Base-by-base conservation (phyloP, 2,113 vertebrate genomes). In the Agapornis roseicollis region DNA sequence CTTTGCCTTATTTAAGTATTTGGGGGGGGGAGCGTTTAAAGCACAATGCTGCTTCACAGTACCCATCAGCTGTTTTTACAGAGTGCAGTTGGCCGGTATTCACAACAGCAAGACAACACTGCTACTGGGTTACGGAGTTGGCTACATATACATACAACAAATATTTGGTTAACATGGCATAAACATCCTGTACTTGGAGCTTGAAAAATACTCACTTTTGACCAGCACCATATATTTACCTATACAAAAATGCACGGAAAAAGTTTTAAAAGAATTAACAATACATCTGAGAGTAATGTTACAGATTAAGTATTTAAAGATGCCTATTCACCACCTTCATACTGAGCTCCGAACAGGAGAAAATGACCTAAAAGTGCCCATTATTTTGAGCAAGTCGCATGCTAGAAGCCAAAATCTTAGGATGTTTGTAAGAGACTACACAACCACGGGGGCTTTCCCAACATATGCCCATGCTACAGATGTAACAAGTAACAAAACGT, bases 11-110 rank as follows among this genome's bases (percentile, higher is more conserved):
- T 20, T 35, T 35, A 24, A 23, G 33, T 23, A 58, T 58, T 58
- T 7, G 14, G 33, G 33, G 33, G 20, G 12, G 7, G 33, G 22
- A n/a, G 19, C 22, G 19, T 56, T 88, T 53, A 68, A 47, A 81
- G 61, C 39, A 61, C 80, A 89, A 31, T 17, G 8, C 58, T 79
- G 83, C 27, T 71, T 49, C 63, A 46, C 80, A 78, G 88, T 63
- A 95, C 89, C 85, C 65, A n/a, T 72, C 82, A 60, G 88, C 81
- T 96, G 64, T 83, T 58, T 77, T 63, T 76, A 42, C 56, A 85
- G 66, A 86, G 86, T 12, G 92, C 58, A 71, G 81, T 55, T 89
- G 94, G 74, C 47, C 80, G 68, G 70, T 52, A 91, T 90, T 93
- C 52, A 46, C n/a, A 69, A 15, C 37, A 82, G 92, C 20, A 10